phyloP scores from a whole-genome alignment of 2,797 vertebrate species.

The Enteromius mattozi region DNA sequence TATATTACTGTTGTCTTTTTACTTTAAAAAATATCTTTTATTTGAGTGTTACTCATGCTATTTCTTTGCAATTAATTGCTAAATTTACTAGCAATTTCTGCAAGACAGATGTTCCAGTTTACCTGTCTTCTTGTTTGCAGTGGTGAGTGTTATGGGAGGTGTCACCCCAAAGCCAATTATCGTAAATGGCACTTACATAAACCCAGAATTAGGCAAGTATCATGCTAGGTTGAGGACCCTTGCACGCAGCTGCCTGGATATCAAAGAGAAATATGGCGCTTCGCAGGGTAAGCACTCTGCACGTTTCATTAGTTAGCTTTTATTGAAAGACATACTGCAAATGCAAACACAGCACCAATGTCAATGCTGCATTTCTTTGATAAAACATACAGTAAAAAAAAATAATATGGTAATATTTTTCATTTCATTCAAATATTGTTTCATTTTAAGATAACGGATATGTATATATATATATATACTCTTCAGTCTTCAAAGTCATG shows the following conservation, averaged over 20 bases:
- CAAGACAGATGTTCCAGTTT: background rate
- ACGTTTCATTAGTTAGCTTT: background rate
- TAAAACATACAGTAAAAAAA: background rate
- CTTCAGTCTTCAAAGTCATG: background rate
- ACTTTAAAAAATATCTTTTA: background rate
- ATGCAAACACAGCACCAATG: background rate
- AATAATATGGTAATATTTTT: background rate
- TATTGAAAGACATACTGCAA: background rate
- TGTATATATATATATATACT: too few relatives aligned
- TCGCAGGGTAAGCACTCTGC: constrained; percentile 21
- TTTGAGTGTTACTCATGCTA: background rate
- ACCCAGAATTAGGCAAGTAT: constrained; percentile 59
- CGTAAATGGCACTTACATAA: constrained; percentile 51
- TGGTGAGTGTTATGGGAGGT: constrained; percentile 10
- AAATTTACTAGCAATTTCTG: background rate
- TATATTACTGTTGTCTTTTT: background rate
- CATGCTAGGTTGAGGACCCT: constrained; percentile 49
- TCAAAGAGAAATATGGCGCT: constrained; percentile 43
- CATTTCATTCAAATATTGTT: too few relatives aligned
- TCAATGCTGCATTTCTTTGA: background rate
- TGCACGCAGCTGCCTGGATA: constrained; percentile 49
- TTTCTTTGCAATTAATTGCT: background rate
- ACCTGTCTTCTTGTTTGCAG: constrained; percentile 24
- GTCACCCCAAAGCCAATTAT: constrained; percentile 48
- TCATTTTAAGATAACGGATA: too few relatives aligned